Conservation (phyloP, 2,113 vertebrate species). For the Sinocyclocheilus anshuiensis region DNA sequence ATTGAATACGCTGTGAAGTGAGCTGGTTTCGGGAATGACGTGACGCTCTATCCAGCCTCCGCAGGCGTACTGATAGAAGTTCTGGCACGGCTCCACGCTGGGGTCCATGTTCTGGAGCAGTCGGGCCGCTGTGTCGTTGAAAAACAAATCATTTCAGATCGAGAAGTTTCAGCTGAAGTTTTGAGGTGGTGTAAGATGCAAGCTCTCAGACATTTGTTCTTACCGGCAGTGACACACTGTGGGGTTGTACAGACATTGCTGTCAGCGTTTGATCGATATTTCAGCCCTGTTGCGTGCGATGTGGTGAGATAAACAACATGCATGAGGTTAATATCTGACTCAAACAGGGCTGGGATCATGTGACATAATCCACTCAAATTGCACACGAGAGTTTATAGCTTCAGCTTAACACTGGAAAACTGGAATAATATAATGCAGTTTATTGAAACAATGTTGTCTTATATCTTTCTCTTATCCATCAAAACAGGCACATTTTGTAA, state of each 20-base stretch:
- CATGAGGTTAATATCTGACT: not conserved
- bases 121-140: conserved; percentile 79
- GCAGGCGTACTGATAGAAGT: conserved; percentile 95
- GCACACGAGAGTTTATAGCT: not conserved
- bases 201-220: conserved; percentile 36
- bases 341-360: not conserved
- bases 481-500: not conserved
- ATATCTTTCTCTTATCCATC: not conserved
- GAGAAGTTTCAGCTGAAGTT: not conserved
- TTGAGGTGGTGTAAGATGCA: not conserved
- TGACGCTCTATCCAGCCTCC: conserved; percentile 91
- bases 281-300: conserved; percentile 69
- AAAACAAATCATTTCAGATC: not conserved
- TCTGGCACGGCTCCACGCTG: conserved; percentile 82
- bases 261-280: conserved; percentile 54
- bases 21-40: conserved; percentile 93
- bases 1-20: conserved; percentile 93
- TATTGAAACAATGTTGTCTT: not conserved
- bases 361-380: conserved; percentile 14
- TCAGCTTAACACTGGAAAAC: not conserved
- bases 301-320: not conserved
- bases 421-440: not conserved
- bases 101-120: conserved; percentile 94
- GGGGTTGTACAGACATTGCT: conserved; percentile 79
- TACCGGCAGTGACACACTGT: conserved; percentile 91